Evolutionary conservation across 2,888 invertebrate species (phyloP).

Genomic region (Hydrotaea diabolus): DNA sequence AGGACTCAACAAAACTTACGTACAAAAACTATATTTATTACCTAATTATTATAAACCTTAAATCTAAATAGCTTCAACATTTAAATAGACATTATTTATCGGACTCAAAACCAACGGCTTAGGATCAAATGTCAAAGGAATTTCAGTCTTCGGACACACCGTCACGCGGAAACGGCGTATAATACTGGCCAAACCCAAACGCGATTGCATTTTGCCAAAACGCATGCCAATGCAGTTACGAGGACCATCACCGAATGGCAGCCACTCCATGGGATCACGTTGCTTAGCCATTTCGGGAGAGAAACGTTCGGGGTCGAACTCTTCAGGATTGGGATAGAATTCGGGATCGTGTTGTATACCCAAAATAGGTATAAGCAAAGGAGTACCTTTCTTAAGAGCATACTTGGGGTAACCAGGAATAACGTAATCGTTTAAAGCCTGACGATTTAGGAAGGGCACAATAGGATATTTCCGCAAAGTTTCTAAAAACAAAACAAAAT

Average conservation of each 20-base stretch:
- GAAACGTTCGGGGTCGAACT: constrained; percentile 84
- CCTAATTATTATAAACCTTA: neutral
- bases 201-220: constrained; percentile 76
- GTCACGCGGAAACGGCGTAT: constrained; percentile 71
- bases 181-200: constrained; percentile 72
- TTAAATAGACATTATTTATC: constrained; percentile 63
- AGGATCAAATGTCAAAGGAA: constrained; percentile 68
- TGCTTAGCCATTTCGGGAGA: constrained; percentile 82
- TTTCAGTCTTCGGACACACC: constrained; percentile 69
- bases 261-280: constrained; percentile 78
- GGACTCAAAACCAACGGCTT: constrained; percentile 56
- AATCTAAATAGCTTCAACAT: constrained; percentile 58
- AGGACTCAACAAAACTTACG: too few relatives aligned
- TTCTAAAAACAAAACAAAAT: constrained; percentile 78
- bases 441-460: constrained; percentile 71
- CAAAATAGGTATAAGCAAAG: constrained; percentile 81
- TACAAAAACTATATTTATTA: neutral
- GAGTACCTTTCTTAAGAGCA: constrained; percentile 46
- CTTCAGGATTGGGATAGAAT: constrained; percentile 81
- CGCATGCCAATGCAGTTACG: constrained; percentile 77
- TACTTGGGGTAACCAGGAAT: constrained; percentile 70
- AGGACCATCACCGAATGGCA: constrained; percentile 79
- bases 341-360: constrained; percentile 83
- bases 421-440: constrained; percentile 74
- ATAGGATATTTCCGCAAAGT: constrained; percentile 82